Evolutionary conservation across 1,140 invertebrate species (phyloP), one percentile per base, ranked within the genome.

Genomic region (Telenomus remus): DNA sequence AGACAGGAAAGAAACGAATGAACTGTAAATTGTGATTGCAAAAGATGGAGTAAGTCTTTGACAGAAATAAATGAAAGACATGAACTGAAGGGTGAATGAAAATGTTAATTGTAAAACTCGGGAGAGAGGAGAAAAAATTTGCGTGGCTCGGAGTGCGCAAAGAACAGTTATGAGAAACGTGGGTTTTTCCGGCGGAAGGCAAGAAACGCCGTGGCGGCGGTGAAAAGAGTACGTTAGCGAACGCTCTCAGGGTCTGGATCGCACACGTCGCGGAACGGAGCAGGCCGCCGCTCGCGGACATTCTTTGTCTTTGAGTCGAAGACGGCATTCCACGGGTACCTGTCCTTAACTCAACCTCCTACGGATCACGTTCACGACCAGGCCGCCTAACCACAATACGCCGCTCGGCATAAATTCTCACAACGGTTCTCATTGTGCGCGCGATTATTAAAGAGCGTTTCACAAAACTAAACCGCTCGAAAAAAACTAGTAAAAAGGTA

Each of bases 251-350:
- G 66, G 53, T 42, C 50, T 50, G 59, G 75, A 78, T 78, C 75
- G 75, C 69, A 78, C 75, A 73, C 75, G 75, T 78, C 75, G 75
- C 56, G 64, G 57, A 78, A 78, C 69, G 19, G 64, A 69, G 68
- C 39, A 64, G 61, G 19, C 19, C 19, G 47, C 55, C 53, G 59
- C 63, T 54, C 57, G 66, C 64, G 75, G 69, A 71, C 63, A 71
- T 66, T 65, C 66, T 15, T 53, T 49, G 42, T 27, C 16, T 35
- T 15, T 12, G 51, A 78, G 65, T 75, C 70, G 79, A 84, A 80
- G 83, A 83, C 81, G 80, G 79, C 83, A 85, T 85, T 85, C 83
- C 80, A 82, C 65, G 77, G 76, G 80, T 84, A 84, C 83, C 83
- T 84, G 83, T 83, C 82, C 77, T 82, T 79, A 77, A 78, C 78